Evolutionary conservation across 2,797 vertebrate species (phyloP), one percentile per base, ranked within the genome.

Genomic region (Sparidentex hasta): DNA sequence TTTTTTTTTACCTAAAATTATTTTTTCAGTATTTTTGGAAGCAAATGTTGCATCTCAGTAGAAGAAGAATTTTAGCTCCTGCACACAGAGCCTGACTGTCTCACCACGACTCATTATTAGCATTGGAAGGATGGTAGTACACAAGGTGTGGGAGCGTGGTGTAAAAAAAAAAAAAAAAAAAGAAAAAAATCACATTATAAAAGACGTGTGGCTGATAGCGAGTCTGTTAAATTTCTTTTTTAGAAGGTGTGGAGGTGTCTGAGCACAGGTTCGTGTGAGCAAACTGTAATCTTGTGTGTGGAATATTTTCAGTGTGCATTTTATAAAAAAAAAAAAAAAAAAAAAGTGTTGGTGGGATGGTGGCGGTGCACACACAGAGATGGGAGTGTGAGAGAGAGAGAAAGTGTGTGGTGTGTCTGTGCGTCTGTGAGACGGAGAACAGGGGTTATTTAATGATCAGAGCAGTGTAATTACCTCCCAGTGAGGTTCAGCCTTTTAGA

Each of bases 361-460:
- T 7, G 29, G 20, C 21, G 21, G 70, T 71, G 33, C 33, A 38
- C 33, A 38, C 57, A 74, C 62, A 79, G 56, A 79, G 74, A 65
- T 64, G 61, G 69, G 76, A 65, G 54, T 7, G n/a, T 4, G 55
- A 2, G 55, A 2, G 52, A 21, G 56, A 46, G 70, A 16, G 47
- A 21, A 62, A 47, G 55, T 14, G 48, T 16, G 64, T 7, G 7
- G 33, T 38, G 38, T 38, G 38, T 38, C 50, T 14, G 50, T 20
- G 61, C 14, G 43, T 44, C 50, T 14, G 50, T 20, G 61, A 54
- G 82, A 55, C 56, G 11, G 74, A 79, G 89, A 92, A 81, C 81
- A 90, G 83, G 82, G 88, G 80, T 91, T 93, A 91, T 91, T 93
- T 93, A 92, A 93, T 92, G 90, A 92, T 92, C 89, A 91, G 87